These are phyloP conservation scores for Melanchra persicariae DNA, from an alignment of 2,888 invertebrate genomes.

Conservation along the genomic window DNA sequence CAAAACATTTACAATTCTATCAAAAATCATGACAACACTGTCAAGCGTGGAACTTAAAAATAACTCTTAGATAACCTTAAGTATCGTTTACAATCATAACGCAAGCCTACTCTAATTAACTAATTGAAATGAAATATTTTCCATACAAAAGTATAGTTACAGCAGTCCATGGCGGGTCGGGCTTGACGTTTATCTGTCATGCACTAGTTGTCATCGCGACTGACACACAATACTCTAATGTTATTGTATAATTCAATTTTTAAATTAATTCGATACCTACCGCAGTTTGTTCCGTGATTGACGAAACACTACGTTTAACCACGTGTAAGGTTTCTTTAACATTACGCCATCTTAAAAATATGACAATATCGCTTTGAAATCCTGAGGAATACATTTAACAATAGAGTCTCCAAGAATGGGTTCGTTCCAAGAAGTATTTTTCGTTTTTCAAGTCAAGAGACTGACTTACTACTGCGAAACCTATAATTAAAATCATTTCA, in stretches of 20 bases:
- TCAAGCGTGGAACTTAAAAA: neutral
- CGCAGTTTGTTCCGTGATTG: slow-evolving; percentile 64
- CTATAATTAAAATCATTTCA: slow-evolving; percentile 35
- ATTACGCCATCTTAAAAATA: slow-evolving; percentile 2
- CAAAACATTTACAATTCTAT: neutral
- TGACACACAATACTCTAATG: slow-evolving; percentile 70
- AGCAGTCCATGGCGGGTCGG: slow-evolving; percentile 19
- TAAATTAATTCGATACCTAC: slow-evolving; percentile 71
- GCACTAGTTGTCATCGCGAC: slow-evolving; percentile 73
- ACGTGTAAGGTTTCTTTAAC: slow-evolving; percentile 27
- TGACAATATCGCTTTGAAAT: neutral
- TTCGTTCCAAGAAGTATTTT: slow-evolving; percentile 23
- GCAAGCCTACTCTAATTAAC: slow-evolving; percentile 17
- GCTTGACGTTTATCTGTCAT: slow-evolving; percentile 62
- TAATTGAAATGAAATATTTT: slow-evolving; percentile 13
- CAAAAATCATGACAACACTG: neutral
- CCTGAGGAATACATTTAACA: slow-evolving; percentile 2
- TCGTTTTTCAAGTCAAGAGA: neutral
- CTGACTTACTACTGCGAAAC: slow-evolving; percentile 6
- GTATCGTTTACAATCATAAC: slow-evolving; percentile 17
- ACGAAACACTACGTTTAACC: slow-evolving; percentile 54
- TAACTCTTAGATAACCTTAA: slow-evolving; percentile 10
- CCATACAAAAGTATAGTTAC: slow-evolving; percentile 19
- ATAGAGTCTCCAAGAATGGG: neutral
- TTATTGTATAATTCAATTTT: slow-evolving; percentile 74